These are phyloP conservation scores for Rhincodon typus DNA, from an alignment of 2,797 vertebrate genomes.

Conservation along the genomic window DNA sequence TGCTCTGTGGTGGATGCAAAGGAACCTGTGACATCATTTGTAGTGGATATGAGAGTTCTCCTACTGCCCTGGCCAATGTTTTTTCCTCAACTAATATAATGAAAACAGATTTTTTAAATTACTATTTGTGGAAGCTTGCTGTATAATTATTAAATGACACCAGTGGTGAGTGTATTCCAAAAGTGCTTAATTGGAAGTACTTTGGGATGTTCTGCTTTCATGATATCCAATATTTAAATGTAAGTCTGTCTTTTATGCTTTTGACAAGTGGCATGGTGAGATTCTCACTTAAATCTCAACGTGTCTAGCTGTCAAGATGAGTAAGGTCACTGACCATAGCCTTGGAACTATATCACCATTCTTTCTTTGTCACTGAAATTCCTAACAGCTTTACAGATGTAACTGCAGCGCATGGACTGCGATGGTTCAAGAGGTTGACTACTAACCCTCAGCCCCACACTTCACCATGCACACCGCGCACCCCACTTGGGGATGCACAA, in stretches of 20 bases:
- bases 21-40: neutral
- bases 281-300: too few species aligned
- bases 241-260: neutral
- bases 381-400: neutral
- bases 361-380: neutral
- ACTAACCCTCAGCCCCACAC: too few species aligned
- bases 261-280: too few species aligned
- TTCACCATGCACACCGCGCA: too few species aligned
- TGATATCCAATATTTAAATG: neutral
- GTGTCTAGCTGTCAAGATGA: too few species aligned
- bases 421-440: neutral
- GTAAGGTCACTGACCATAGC: neutral
- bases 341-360: neutral
- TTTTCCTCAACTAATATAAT: neutral
- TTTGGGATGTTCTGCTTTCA: neutral
- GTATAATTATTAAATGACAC: neutral
- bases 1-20: neutral
- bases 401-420: neutral
- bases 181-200: neutral
- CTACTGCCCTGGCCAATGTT: neutral
- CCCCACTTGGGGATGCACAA: neutral
- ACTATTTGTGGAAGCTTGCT: neutral
- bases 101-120: neutral
- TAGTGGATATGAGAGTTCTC: neutral
- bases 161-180: neutral